phyloP scores from a whole-genome alignment of 1,140 invertebrate genomes.

The Melanaphis sacchari region DNA sequence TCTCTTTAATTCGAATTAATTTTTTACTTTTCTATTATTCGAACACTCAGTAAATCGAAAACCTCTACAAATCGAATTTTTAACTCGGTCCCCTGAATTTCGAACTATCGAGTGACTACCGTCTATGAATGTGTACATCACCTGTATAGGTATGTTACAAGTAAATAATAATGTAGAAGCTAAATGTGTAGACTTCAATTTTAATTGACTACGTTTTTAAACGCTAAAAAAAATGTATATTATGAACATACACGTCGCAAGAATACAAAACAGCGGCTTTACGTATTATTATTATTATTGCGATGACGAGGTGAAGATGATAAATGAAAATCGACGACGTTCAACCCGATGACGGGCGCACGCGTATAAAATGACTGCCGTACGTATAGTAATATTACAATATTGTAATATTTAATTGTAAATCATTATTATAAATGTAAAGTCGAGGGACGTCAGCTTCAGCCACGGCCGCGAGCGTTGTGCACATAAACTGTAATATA shows the following conservation, averaged over 20 bases:
- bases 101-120: no score
- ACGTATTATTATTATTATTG: background rate
- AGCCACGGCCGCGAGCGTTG: background rate
- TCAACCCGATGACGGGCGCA: background rate
- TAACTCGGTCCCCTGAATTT: no score
- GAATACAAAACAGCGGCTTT: background rate
- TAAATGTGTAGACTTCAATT: background rate
- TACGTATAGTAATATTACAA: background rate
- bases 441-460: background rate
- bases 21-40: no score
- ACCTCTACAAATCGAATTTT: no score
- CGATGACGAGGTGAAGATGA: background rate
- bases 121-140: no score
- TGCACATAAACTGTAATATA: background rate
- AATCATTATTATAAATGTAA: conserved; percentile 3
- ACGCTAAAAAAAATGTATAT: background rate
- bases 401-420: conserved; percentile 2
- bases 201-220: background rate
- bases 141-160: no score
- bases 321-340: background rate
- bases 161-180: background rate
- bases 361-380: background rate
- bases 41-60: no score
- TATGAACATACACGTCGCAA: background rate
- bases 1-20: no score